phyloP scores from a whole-genome alignment of 2,888 invertebrate species.

The Parthenolecanium corni region DNA sequence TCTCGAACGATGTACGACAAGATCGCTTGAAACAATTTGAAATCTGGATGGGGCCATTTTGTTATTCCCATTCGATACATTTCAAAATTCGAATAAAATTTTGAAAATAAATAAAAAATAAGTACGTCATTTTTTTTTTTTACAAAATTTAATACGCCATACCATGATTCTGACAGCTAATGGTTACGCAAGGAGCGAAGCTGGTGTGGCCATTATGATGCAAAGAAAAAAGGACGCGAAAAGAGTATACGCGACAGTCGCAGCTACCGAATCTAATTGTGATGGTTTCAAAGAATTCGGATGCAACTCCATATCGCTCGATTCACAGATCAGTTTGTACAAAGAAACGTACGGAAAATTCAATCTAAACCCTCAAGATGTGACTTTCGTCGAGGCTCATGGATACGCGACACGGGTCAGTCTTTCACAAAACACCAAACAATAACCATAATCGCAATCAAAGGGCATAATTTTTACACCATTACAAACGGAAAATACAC shows the following conservation, averaged over 20 bases:
- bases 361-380: constrained; percentile 65
- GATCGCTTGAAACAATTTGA: too few species aligned
- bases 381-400: constrained; percentile 91
- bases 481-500: too few species aligned
- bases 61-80: too few species aligned
- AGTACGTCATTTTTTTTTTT: too few species aligned
- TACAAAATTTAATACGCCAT: too few species aligned
- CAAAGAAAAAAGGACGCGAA: constrained; percentile 65
- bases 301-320: constrained; percentile 69
- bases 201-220: constrained; percentile 65
- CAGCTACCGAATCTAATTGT: constrained; percentile 80
- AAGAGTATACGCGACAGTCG: constrained; percentile 72
- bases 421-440: too few species aligned
- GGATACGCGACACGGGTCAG: constrained; percentile 88
- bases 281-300: constrained; percentile 88
- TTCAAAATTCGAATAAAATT: too few species aligned
- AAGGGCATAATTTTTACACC: too few species aligned
- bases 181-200: constrained; percentile 87
- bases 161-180: constrained; percentile 43
- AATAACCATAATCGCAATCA: too few species aligned
- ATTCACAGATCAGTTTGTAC: constrained; percentile 68
- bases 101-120: too few species aligned
- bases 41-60: too few species aligned
- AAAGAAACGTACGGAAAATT: constrained; percentile 76
- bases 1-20: too few species aligned